A percentile compares a stretch with the other conserved stretches of the same genome.
Conservation (phyloP, 1,140 invertebrate genomes). For the Brachionus manjavacas region DNA sequence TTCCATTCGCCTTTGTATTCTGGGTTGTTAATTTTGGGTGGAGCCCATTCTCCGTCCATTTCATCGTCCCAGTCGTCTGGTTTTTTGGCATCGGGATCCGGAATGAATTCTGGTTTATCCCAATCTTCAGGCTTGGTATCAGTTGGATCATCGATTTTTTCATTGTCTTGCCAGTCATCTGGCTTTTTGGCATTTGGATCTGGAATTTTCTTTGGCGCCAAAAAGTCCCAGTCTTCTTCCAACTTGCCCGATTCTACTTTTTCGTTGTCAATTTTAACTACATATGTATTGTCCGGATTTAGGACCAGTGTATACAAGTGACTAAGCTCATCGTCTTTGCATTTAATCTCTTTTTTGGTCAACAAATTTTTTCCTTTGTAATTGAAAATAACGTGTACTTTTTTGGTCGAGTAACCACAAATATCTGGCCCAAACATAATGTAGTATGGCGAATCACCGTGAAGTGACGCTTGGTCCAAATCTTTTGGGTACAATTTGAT, state of each 20-base stretch:
- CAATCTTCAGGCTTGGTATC: constrained; percentile 43
- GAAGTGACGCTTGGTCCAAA: constrained; percentile 82
- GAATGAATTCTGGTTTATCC: constrained; percentile 43
- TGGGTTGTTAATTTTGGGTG: constrained; percentile 72
- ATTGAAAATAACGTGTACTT: constrained; percentile 97
- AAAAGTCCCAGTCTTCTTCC: constrained; percentile 94
- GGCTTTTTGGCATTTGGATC: constrained; percentile 90
- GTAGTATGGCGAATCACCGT: constrained; percentile 89
- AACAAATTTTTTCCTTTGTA: constrained; percentile 97
- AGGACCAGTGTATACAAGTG: constrained; percentile 95
- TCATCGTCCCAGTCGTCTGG: constrained; percentile 95
- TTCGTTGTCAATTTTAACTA: constrained; percentile 92
- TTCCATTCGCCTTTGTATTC: constrained; percentile 78
- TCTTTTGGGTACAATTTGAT: constrained; percentile 88
- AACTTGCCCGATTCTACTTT: constrained; percentile 88
- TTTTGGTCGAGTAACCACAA: constrained; percentile 94
- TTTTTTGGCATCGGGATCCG: constrained; percentile 58
- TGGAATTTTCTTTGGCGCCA: constrained; percentile 60
- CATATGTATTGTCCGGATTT: constrained; percentile 89
- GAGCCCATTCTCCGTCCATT: constrained; percentile 97
- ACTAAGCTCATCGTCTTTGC: constrained; percentile 86
- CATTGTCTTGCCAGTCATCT: constrained; percentile 66
- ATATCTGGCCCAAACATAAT: constrained; percentile 99
- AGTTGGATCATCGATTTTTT: constrained; percentile 42
- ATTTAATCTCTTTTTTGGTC: constrained; percentile 79